These are phyloP conservation scores for Parasteatoda lunata DNA, from an alignment of 2,888 invertebrate genomes.

Conservation along the genomic window DNA sequence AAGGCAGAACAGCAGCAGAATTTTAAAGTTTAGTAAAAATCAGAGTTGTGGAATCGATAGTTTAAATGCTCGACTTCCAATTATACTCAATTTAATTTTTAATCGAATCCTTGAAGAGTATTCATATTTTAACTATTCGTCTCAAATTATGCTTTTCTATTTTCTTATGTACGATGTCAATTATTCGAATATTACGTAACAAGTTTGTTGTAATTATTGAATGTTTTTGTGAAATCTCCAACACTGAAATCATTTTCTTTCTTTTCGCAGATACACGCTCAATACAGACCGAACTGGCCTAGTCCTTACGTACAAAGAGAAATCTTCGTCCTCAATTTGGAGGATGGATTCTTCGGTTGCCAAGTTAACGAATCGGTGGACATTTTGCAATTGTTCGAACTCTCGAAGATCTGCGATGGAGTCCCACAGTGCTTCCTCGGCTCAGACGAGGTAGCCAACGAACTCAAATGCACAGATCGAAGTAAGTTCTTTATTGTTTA, in stretches of 20 bases:
- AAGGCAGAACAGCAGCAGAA: too few relatives aligned
- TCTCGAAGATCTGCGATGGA: conserved; percentile 95
- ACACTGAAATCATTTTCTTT: neutral
- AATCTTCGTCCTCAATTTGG: conserved; percentile 96
- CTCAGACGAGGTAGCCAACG: conserved; percentile 90
- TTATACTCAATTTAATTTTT: too few relatives aligned
- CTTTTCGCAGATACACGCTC: conserved; percentile 62
- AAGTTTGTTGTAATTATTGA: neutral
- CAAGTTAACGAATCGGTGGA: conserved; percentile 97
- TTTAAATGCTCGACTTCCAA: too few relatives aligned
- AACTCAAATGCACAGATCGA: conserved; percentile 89
- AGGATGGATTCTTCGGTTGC: conserved; percentile 97
- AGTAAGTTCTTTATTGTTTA: conserved; percentile 78
- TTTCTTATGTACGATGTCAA: too few relatives aligned
- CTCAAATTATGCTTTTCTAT: too few relatives aligned
- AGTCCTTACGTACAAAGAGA: conserved; percentile 78
- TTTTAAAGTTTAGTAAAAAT: too few relatives aligned
- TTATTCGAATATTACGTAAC: neutral
- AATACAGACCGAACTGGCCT: conserved; percentile 70
- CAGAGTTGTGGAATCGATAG: too few relatives aligned
- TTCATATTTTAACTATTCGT: too few relatives aligned
- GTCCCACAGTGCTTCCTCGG: conserved; percentile 91
- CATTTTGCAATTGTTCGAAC: conserved; percentile 94
- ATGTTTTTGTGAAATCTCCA: neutral
- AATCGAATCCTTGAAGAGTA: too few relatives aligned